Percentiles rank a stretch among this genome's conserved stretches.
Conservation (phyloP, 2,888 invertebrate species). For the Stenoptilia bipunctidactyla region DNA sequence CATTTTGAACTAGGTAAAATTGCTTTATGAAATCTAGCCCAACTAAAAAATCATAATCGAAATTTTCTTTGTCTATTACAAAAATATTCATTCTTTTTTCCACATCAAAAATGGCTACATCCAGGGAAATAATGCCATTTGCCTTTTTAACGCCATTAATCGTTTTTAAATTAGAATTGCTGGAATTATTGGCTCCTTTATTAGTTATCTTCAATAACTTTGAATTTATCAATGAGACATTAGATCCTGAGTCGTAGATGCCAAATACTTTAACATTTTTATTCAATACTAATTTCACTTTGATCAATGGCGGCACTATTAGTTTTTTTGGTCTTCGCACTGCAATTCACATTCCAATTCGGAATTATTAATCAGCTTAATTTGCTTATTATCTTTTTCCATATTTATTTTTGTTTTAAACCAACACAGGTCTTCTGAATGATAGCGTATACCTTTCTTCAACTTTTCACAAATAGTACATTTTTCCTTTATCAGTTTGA, state of each 20-base stretch:
- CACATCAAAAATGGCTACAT: slow-evolving; percentile 15
- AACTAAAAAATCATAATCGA: slow-evolving; percentile 14
- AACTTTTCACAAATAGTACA: slow-evolving; percentile 7
- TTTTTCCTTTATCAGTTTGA: not conserved
- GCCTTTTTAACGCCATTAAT: slow-evolving; percentile 15
- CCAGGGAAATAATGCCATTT: slow-evolving; percentile 12
- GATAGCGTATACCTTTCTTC: slow-evolving; percentile 10
- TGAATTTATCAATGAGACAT: slow-evolving; percentile 22
- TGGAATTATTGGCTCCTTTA: not conserved
- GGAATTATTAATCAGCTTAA: slow-evolving; percentile 9
- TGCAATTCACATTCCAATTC: slow-evolving; percentile 10
- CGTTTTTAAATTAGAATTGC: slow-evolving; percentile 12
- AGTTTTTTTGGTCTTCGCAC: slow-evolving; percentile 11
- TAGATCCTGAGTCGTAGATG: slow-evolving; percentile 21
- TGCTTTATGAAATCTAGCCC: slow-evolving; percentile 14
- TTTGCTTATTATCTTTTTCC: not conserved
- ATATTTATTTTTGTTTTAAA: slow-evolving; percentile 6
- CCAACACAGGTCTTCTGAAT: slow-evolving; percentile 8
- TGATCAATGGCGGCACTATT: slow-evolving; percentile 15
- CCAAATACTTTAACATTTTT: slow-evolving; percentile 14
- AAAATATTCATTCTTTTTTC: slow-evolving; percentile 14
- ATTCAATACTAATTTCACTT: slow-evolving; percentile 17
- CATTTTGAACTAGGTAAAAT: slow-evolving; percentile 12
- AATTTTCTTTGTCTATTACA: slow-evolving; percentile 14
- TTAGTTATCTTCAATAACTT: slow-evolving; percentile 15